Evolutionary conservation across 2,113 vertebrate species (phyloP).

Genomic region (Shinisaurus crocodilurus): DNA sequence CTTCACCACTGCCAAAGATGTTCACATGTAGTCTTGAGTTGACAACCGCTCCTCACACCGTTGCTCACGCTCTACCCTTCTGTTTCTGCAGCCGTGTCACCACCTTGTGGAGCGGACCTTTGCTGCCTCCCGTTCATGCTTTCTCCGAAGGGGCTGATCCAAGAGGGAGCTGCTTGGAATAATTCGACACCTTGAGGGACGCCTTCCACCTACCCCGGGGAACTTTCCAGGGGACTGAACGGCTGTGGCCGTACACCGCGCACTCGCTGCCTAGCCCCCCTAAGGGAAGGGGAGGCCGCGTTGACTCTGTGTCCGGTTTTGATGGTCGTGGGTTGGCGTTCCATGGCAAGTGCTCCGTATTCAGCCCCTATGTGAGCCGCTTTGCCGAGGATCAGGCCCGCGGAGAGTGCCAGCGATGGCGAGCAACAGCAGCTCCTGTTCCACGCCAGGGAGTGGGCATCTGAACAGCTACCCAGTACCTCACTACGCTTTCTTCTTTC

Average conservation of each 20-base stretch:
- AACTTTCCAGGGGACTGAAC: not conserved
- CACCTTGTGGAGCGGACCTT: not conserved
- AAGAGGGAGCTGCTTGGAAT: not conserved
- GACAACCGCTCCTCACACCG: not conserved
- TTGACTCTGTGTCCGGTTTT: not conserved
- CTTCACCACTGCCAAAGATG: not conserved
- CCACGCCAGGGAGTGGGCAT: slow-evolving; percentile 83
- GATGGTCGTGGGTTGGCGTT: not conserved
- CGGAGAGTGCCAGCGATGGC: slow-evolving; percentile 81
- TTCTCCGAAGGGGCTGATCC: not conserved
- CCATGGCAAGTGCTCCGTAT: not conserved
- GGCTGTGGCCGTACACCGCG: not conserved
- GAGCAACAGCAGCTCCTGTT: slow-evolving; percentile 93
- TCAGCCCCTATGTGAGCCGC: slow-evolving; percentile 27
- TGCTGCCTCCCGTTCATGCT: not conserved
- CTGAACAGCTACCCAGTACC: slow-evolving; percentile 92
- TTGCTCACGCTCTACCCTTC: slow-evolving; percentile 46
- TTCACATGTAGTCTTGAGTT: not conserved
- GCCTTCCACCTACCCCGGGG: too few species aligned
- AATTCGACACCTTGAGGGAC: not conserved
- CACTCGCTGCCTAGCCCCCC: not conserved
- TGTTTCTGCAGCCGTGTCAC: slow-evolving; percentile 34
- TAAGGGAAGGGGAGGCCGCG: not conserved
- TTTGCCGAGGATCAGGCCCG: not conserved
- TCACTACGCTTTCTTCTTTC: slow-evolving; percentile 96